These are phyloP conservation scores for Plusia festucae DNA, from an alignment of 2,888 invertebrate species.

Conservation along the genomic window DNA sequence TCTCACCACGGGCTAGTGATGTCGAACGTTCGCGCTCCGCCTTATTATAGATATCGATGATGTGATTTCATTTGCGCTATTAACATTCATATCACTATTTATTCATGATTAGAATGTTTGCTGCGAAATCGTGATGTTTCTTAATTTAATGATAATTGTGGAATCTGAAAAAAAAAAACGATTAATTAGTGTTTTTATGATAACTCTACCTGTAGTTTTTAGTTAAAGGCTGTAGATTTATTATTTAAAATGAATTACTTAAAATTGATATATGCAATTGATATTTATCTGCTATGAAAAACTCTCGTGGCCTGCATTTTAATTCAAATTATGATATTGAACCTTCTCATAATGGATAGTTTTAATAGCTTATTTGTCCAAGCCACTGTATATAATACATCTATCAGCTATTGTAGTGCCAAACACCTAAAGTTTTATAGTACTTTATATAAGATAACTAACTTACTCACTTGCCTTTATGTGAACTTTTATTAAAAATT, in stretches of 20 bases:
- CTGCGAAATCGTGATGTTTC: conserved; percentile 61
- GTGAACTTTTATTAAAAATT: too few species aligned
- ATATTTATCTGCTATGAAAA: too few species aligned
- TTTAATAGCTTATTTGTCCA: neutral
- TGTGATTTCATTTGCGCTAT: conserved; percentile 67
- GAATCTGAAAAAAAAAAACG: conserved; percentile 24
- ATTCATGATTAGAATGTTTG: conserved; percentile 59
- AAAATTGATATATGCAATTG: too few species aligned
- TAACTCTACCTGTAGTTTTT: neutral
- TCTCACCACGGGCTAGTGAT: conserved; percentile 70
- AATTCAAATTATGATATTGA: too few species aligned
- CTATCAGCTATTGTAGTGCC: too few species aligned
- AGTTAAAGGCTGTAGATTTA: neutral
- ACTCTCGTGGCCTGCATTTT: too few species aligned
- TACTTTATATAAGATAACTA: too few species aligned
- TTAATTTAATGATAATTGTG: conserved; percentile 58
- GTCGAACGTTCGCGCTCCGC: conserved; percentile 60
- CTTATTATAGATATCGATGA: conserved; percentile 82
- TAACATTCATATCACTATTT: conserved; percentile 59
- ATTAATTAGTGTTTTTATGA: neutral
- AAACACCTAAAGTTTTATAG: too few species aligned
- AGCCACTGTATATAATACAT: conserved; percentile 7
- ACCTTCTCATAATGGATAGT: too few species aligned
- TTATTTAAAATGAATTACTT: too few species aligned
- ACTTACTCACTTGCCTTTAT: too few species aligned